These are phyloP conservation scores for Orientallactaga sibirica DNA, from an alignment of 2,797 vertebrate genomes.

Conservation along the genomic window DNA sequence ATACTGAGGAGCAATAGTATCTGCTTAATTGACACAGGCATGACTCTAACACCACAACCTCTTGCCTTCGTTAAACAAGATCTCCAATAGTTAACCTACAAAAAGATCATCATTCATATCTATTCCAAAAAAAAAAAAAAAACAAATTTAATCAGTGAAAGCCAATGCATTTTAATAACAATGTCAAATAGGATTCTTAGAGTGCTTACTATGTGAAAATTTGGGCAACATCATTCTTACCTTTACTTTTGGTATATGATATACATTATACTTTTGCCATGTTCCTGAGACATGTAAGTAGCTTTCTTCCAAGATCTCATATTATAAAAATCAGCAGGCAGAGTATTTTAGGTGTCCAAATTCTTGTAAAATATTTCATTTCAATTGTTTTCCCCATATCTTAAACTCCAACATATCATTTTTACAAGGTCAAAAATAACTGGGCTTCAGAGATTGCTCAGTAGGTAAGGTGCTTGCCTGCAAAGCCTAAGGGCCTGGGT, in stretches of 20 bases:
- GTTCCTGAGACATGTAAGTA: background rate
- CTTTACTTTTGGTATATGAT: background rate
- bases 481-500: no score
- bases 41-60: background rate
- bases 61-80: background rate
- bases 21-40: background rate
- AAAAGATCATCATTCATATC: background rate
- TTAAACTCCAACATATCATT: background rate
- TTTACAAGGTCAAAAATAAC: constrained; percentile 10
- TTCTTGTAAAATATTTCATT: background rate
- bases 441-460: no score
- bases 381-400: background rate
- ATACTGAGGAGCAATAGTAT: background rate
- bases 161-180: background rate
- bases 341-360: background rate
- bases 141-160: background rate
- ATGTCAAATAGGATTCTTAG: background rate
- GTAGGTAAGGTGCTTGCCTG: no score
- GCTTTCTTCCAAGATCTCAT: background rate
- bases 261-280: background rate
- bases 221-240: background rate
- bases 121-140: background rate
- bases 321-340: background rate
- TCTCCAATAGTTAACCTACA: background rate
- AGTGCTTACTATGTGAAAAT: background rate